Percentiles rank a stretch among this genome's conserved stretches.
phyloP scores from a whole-genome alignment of 2,797 vertebrate genomes.

The Tympanoctomys barrerae region DNA sequence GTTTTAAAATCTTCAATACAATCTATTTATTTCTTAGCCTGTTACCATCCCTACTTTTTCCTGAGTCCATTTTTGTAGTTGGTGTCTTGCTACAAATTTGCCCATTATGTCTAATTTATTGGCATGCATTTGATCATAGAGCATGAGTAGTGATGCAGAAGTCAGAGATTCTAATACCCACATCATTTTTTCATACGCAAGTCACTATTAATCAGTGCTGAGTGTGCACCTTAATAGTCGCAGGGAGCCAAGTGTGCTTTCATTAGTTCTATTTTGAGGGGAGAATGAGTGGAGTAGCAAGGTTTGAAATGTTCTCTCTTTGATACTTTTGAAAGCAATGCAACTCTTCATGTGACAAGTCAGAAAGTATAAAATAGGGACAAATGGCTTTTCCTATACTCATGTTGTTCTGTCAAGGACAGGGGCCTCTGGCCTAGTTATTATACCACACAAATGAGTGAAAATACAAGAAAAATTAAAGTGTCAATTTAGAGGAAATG shows the following conservation, averaged over 20 bases:
- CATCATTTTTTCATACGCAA: background rate
- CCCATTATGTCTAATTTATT: background rate
- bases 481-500: background rate
- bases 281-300: background rate
- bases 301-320: background rate
- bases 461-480: background rate
- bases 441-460: background rate
- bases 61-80: background rate
- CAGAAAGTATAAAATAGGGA: background rate
- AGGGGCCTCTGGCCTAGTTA: background rate
- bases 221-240: background rate
- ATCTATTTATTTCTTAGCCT: background rate
- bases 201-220: background rate
- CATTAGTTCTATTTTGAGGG: background rate
- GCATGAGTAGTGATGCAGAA: background rate
- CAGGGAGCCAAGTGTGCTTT: background rate
- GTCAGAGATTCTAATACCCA: background rate
- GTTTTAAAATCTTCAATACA: background rate
- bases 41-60: background rate
- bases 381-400: background rate
- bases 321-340: background rate
- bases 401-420: background rate
- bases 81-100: background rate
- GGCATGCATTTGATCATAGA: background rate
- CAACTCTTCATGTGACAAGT: slow-evolving; percentile 5